Evolutionary conservation across 2,797 vertebrate species (phyloP).

Genomic region (Macropodus opercularis): DNA sequence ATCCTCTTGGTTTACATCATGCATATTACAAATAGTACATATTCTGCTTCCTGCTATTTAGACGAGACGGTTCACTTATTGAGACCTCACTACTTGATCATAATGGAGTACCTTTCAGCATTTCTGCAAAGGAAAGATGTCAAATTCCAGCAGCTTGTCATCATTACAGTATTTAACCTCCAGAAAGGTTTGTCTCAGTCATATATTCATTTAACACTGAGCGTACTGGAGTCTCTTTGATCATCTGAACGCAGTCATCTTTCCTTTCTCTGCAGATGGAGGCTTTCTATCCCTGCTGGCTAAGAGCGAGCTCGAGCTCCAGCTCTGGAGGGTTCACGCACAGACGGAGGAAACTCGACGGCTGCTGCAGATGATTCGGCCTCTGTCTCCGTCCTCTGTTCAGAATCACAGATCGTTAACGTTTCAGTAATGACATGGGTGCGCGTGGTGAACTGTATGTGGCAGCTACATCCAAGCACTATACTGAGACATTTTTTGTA

Average conservation of each 20-base stretch:
- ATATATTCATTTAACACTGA: background rate
- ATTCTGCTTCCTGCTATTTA: conserved; percentile 7
- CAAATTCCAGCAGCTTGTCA: conserved; percentile 66
- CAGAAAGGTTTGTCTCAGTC: conserved; percentile 59
- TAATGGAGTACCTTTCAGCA: conserved; percentile 48
- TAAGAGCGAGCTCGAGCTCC: conserved; percentile 48
- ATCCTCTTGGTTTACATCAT: background rate
- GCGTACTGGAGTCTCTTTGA: background rate
- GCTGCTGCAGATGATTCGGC: conserved; percentile 55
- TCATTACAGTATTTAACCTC: conserved; percentile 56
- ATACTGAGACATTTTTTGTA: background rate
- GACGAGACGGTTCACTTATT: conserved; percentile 33
- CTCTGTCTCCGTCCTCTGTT: conserved; percentile 28
- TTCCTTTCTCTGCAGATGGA: conserved; percentile 60
- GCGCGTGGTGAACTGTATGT: background rate
- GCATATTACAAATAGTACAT: background rate
- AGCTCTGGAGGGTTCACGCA: conserved; percentile 50
- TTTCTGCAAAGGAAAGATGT: conserved; percentile 63
- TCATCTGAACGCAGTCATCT: background rate
- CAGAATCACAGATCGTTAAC: too few relatives aligned
- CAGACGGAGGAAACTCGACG: conserved; percentile 64
- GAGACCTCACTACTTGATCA: conserved; percentile 53
- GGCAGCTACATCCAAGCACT: conserved; percentile 11
- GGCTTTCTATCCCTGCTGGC: conserved; percentile 48
- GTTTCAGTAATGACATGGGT: background rate